A percentile compares a stretch with the other conserved stretches of the same genome.
These are phyloP conservation scores for Drosophila lowei DNA, from an alignment of 1,140 invertebrate species.

Conservation along the genomic window DNA sequence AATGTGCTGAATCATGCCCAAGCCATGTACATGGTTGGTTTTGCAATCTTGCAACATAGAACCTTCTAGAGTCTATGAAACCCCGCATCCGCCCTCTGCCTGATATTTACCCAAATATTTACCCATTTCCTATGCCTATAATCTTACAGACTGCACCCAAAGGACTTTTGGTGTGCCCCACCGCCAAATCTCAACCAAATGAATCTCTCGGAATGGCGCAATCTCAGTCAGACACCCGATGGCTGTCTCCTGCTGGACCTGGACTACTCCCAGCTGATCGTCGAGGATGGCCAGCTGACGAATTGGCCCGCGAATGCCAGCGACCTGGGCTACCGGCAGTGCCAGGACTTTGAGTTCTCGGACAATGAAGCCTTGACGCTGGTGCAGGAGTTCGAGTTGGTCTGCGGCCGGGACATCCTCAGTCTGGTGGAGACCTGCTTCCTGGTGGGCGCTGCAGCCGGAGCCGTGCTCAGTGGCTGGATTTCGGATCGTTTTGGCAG, in stretches of 20 bases:
- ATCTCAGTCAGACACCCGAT: conserved; percentile 85
- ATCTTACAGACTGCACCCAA: conserved; percentile 84
- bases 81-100: too few relatives aligned
- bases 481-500: conserved; percentile 89
- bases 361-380: conserved; percentile 85
- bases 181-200: conserved; percentile 84
- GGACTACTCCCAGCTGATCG: conserved; percentile 52
- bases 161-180: conserved; percentile 86
- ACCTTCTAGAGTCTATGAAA: too few relatives aligned
- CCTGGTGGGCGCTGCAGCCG: conserved; percentile 88
- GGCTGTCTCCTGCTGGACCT: conserved; percentile 83
- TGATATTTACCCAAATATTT: neutral
- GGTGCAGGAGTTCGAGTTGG: conserved; percentile 86
- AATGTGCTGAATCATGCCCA: too few relatives aligned
- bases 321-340: conserved; percentile 77
- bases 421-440: conserved; percentile 88
- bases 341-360: conserved; percentile 87
- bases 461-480: conserved; percentile 88
- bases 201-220: conserved; percentile 84
- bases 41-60: too few relatives aligned
- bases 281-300: conserved; percentile 42
- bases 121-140: neutral
- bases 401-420: conserved; percentile 86
- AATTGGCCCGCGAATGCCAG: conserved; percentile 56
- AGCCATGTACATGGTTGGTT: too few relatives aligned